These are phyloP conservation scores for Mesaphorura yosii DNA, from an alignment of 1,140 invertebrate genomes.

Conservation along the genomic window DNA sequence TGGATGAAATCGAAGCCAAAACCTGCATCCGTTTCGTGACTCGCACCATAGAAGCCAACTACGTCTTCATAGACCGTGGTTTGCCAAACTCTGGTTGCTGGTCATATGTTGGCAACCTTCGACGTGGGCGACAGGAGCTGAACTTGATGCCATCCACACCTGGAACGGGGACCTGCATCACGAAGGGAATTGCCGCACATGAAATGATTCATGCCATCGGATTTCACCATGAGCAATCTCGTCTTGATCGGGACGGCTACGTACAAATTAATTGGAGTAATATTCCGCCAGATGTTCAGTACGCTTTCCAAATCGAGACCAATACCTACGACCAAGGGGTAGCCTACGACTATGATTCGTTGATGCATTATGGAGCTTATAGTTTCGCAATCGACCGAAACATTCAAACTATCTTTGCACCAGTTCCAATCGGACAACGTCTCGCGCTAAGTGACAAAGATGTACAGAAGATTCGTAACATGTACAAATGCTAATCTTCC, in stretches of 20 bases:
- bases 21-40: slow-evolving; percentile 49
- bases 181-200: slow-evolving; percentile 47
- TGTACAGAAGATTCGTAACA: neutral
- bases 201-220: slow-evolving; percentile 54
- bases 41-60: slow-evolving; percentile 43
- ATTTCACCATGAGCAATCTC: slow-evolving; percentile 55
- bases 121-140: slow-evolving; percentile 45
- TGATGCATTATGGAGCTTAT: neutral
- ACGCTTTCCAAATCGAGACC: neutral
- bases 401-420: neutral
- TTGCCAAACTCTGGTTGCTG: slow-evolving; percentile 39
- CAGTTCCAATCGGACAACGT: neutral
- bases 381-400: neutral
- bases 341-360: neutral
- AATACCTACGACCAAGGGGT: neutral
- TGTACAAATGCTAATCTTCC: slow-evolving; percentile 1
- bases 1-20: slow-evolving; percentile 44
- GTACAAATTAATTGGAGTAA: slow-evolving; percentile 51
- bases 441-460: neutral
- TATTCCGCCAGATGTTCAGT: slow-evolving; percentile 39
- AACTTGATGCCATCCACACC: slow-evolving; percentile 46
- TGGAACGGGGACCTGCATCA: slow-evolving; percentile 34
- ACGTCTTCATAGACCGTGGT: slow-evolving; percentile 34
- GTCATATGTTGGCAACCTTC: slow-evolving; percentile 43
- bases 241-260: slow-evolving; percentile 51